Evolutionary conservation across 2,888 invertebrate species (phyloP), one percentile per base, ranked within the genome.

Genomic region (Eledone cirrhosa): DNA sequence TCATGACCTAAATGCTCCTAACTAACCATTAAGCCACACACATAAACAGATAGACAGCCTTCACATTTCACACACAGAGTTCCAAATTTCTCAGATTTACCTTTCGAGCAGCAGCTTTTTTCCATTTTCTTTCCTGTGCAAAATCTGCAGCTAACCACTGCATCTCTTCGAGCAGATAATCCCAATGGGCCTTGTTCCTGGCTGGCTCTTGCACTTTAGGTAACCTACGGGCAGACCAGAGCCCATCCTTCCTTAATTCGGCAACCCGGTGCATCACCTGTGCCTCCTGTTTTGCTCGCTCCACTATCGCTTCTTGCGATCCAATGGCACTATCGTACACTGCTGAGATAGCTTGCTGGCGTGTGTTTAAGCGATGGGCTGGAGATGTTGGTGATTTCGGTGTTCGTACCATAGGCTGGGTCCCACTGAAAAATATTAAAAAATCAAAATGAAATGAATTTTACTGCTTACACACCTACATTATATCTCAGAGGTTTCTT

Each of bases 141-240:
- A 99, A 99, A 92, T 99, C 99, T 63, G 97, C 95, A 59, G 98
- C 96, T 84, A 99, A 93, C 99, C 99, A 99, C 63, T 95, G 95
- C 97, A 98, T 98, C 92, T 99, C 99, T 91, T 99, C 99, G 67
- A 99, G 92, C 83, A 99, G 92, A 91, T 97, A 99, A 91, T 99
- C 99, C 98, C 99, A 99, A 91, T 99, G 99, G 47, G 96, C 95
- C 92, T 98, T 99, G 78, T 94, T 93, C 82, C 98, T 93, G 81
- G 94, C 93, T 85, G 97, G 96, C 82, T 91, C 91, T 75, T 90
- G 87, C 2, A 90, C 88, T 92, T 97, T 97, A 78, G 97, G 97
- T 90, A 98, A 92, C 80, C 97, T 93, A 86, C 95, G 94, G 91
- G 96, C 96, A 78, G 97, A 94, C 99, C 98, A 99, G 88, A 98